Evolutionary conservation across 92 coral and sea anemone species (phyloP).

Genomic region (Scolanthus callimorphus): DNA sequence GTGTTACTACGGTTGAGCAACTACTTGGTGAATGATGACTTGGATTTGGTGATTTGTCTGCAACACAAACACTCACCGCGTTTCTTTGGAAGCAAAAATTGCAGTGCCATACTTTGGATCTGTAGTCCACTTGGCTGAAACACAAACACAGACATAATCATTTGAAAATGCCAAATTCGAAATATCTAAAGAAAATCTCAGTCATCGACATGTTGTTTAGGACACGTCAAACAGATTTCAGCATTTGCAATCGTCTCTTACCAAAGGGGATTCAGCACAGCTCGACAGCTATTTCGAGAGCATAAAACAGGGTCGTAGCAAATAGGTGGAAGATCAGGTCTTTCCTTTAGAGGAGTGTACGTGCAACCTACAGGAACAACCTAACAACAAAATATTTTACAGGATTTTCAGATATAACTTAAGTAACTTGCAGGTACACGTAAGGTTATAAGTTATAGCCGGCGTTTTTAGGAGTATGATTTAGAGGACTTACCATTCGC

Average conservation of each 20-base stretch:
- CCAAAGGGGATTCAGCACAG: slow-evolving; percentile 94
- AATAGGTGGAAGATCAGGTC: slow-evolving; percentile 96
- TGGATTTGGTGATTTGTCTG: too few species aligned
- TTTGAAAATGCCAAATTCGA: too few species aligned
- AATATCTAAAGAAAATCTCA: too few species aligned
- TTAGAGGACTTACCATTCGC: slow-evolving; percentile 71
- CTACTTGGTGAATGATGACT: too few species aligned
- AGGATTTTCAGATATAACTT: too few species aligned
- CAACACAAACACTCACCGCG: slow-evolving; percentile 69
- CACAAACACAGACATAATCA: neutral
- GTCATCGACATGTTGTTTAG: neutral
- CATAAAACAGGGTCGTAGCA: slow-evolving; percentile 99
- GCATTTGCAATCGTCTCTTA: slow-evolving; percentile 28
- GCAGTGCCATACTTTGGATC: slow-evolving; percentile 99
- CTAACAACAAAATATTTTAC: slow-evolving; percentile 21
- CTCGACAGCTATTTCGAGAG: slow-evolving; percentile 92
- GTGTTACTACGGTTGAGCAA: too few species aligned
- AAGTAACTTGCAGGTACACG: too few species aligned
- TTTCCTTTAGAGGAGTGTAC: slow-evolving; percentile 88
- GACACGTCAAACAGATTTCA: slow-evolving; percentile 41
- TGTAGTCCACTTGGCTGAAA: slow-evolving; percentile 96
- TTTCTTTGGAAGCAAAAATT: slow-evolving; percentile 98
- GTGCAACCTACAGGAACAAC: slow-evolving; percentile 98
- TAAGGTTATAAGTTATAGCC: neutral
- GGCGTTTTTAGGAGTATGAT: neutral